Evolutionary conservation across 2,797 vertebrate genomes (phyloP).

Genomic region (Macropus fuliginosus): DNA sequence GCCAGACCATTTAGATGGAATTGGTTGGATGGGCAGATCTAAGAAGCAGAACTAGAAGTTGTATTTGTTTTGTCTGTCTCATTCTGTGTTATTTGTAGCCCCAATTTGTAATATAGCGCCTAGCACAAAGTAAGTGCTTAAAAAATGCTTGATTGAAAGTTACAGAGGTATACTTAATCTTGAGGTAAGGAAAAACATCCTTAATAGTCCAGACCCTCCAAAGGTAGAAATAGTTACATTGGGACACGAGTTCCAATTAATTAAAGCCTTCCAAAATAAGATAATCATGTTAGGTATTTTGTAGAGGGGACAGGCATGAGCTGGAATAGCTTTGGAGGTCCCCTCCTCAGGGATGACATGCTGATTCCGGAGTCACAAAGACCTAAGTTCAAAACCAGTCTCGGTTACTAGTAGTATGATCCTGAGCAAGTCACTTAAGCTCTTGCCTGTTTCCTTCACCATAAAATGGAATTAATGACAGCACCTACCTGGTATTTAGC

Average conservation of each 20-base stretch:
- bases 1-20: neutral
- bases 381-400: neutral
- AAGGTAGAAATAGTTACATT: neutral
- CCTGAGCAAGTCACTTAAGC: neutral
- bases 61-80: neutral
- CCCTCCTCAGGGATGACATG: neutral
- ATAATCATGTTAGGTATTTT: neutral
- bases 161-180: neutral
- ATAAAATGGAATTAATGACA: neutral
- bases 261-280: neutral
- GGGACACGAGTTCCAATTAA: neutral
- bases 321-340: neutral
- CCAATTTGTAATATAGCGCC: neutral
- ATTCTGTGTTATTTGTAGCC: neutral
- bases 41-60: neutral
- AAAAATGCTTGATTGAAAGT: neutral
- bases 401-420: neutral
- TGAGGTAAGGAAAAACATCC: neutral
- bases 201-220: too few relatives aligned
- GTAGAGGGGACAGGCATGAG: neutral
- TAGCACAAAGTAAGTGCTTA: neutral
- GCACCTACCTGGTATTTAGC: neutral
- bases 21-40: neutral
- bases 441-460: neutral
- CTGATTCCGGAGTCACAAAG: neutral